phyloP scores from a whole-genome alignment of 30 jellyfish, hydroid and myxozoan genomes.

The Aurelia sp. region DNA sequence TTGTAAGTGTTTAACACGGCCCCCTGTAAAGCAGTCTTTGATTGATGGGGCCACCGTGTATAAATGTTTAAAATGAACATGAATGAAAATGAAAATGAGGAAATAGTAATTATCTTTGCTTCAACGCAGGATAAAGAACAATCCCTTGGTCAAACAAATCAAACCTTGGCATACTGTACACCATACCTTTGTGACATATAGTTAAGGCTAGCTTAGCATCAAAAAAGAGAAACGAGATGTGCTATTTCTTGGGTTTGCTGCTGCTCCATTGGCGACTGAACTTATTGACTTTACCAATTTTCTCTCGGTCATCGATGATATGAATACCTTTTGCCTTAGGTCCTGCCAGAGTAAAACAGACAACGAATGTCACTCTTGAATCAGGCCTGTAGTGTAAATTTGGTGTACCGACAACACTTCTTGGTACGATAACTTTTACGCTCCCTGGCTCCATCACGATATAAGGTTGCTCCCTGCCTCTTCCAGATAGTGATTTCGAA shows the following conservation, averaged over 20 bases:
- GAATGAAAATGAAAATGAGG: too few species aligned
- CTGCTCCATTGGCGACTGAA: constrained; percentile 26
- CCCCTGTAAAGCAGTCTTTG: too few species aligned
- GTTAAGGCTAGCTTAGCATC: too few species aligned
- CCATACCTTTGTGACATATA: too few species aligned
- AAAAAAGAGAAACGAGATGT: too few species aligned
- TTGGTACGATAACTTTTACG: constrained; percentile 22
- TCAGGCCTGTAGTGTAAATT: constrained; percentile 39
- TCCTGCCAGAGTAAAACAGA: constrained; percentile 38
- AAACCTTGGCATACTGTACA: too few species aligned
- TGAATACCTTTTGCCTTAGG: constrained; percentile 44
- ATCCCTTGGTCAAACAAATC: too few species aligned
- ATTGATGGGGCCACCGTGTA: too few species aligned
- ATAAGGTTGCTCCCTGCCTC: constrained; percentile 12
- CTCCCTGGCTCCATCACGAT: constrained; percentile 55
- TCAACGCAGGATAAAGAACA: too few species aligned
- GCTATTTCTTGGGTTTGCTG: neutral
- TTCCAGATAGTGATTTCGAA: neutral
- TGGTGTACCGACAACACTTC: constrained; percentile 28
- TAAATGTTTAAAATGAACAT: too few species aligned
- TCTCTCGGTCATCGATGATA: neutral
- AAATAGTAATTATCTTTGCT: too few species aligned
- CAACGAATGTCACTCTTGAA: constrained; percentile 44
- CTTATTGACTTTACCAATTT: neutral
- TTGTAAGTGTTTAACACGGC: too few species aligned